Conservation (phyloP, 2,888 invertebrate genomes). For the Ichneumoninae sp. region DNA sequence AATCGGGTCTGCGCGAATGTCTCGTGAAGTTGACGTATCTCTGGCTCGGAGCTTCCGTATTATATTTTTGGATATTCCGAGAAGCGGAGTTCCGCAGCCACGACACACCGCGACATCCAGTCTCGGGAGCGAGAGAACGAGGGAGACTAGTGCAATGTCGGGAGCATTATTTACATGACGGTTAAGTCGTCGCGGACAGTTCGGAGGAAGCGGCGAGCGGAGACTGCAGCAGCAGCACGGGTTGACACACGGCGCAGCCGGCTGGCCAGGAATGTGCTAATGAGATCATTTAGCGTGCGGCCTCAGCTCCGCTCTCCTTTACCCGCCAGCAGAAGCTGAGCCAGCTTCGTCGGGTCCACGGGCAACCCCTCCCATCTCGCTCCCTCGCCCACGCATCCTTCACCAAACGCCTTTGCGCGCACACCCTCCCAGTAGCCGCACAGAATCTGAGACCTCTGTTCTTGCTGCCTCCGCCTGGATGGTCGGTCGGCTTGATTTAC, state of each 20-base stretch:
- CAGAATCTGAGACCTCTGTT: slow-evolving; percentile 23
- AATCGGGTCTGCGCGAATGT: neutral
- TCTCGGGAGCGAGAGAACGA: slow-evolving; percentile 11
- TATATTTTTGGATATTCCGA: slow-evolving; percentile 50
- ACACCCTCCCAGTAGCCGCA: slow-evolving; percentile 21
- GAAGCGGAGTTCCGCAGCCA: slow-evolving; percentile 9
- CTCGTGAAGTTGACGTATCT: slow-evolving; percentile 7
- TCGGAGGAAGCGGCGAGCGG: slow-evolving; percentile 67
- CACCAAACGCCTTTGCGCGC: slow-evolving; percentile 32
- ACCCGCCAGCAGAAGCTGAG: slow-evolving; percentile 24
- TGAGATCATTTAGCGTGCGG: slow-evolving; percentile 83
- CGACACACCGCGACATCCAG: neutral
- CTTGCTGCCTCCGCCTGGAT: slow-evolving; percentile 20
- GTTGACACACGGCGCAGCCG: slow-evolving; percentile 81
- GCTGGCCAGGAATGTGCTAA: slow-evolving; percentile 83
- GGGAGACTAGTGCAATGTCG: slow-evolving; percentile 13
- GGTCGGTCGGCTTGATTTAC: slow-evolving; percentile 54
- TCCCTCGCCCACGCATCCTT: slow-evolving; percentile 62
- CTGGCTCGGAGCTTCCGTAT: slow-evolving; percentile 4
- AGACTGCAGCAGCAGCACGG: slow-evolving; percentile 48
- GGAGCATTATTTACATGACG: slow-evolving; percentile 78
- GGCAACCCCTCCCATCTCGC: slow-evolving; percentile 33
- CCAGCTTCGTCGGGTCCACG: slow-evolving; percentile 32
- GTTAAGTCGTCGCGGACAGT: slow-evolving; percentile 75
- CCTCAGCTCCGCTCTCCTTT: slow-evolving; percentile 69